Base-by-base conservation (phyloP, 2,113 vertebrate species). In the Periophthalmodon schlosseri region DNA sequence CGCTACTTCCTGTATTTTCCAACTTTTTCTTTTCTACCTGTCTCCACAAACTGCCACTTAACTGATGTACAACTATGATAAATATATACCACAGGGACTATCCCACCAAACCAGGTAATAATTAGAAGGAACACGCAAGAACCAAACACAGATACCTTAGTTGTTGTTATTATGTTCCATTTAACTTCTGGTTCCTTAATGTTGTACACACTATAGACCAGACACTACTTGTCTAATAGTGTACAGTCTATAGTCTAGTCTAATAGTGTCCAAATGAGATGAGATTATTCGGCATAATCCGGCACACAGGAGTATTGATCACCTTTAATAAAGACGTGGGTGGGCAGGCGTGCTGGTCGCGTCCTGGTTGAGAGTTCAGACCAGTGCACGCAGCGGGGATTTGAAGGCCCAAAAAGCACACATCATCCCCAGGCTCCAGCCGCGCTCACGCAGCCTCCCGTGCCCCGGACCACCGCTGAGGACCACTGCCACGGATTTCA, bases 381-480 rank as follows among this genome's bases (percentile, higher is more conserved):
- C 49, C 2, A 79, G 81, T 70, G 2, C 74, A 70, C 75, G 70
- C 85, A 77, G 81, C 83, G 77, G 87, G 85, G 83, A 84, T 66
- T 86, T 79, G 36, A 82, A 67, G 79, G 69, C 73, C 80, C 24
- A 75, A 82, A 76, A 68, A 15, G 76, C 78, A 81, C 46, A 21
- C 70, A 72, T 68, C 52, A 50, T n/a, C 0, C 58, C 50, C 71
- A 71, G 76, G 72, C 68, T 5, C 14, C 7, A 0, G 36, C 77
- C 81, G 81, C 82, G 83, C 67, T 71, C 79, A 61, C n/a, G 2
- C n/a, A 15, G 64, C 66, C 58, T n/a, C 70, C 12, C 75, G 0
- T 49, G 67, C 70, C 44, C 1, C 14, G 60, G 7, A n/a, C 33
- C 47, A 24, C 15, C 5, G 28, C 66, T 3, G 0, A 24, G 52